Conservation (phyloP, 2,888 invertebrate genomes). For the Sussaba pulchella region DNA sequence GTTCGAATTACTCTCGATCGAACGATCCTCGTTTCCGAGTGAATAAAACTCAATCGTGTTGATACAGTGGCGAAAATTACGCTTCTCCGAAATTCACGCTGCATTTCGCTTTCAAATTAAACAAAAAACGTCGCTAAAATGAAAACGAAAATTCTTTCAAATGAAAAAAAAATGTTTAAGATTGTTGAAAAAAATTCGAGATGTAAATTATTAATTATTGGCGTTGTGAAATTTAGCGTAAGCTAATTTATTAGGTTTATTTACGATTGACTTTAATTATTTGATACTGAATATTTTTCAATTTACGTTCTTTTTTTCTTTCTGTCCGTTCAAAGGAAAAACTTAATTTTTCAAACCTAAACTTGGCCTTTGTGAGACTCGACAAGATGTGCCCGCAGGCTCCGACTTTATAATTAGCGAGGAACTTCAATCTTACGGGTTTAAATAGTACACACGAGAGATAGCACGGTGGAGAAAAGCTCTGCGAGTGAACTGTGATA, state of each 20-base stretch:
- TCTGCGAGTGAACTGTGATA: not conserved
- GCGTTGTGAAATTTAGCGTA: too few species aligned
- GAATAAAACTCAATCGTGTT: conserved; percentile 38
- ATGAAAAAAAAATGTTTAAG: too few species aligned
- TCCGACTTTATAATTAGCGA: conserved; percentile 49
- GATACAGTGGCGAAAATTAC: not conserved
- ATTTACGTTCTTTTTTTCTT: not conserved
- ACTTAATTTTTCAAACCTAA: not conserved
- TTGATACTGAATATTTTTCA: too few species aligned
- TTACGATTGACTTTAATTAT: too few species aligned
- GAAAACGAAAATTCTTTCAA: too few species aligned
- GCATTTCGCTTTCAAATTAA: too few species aligned
- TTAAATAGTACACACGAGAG: conserved; percentile 42
- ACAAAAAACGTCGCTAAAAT: too few species aligned
- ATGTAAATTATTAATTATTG: too few species aligned
- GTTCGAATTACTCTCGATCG: conserved; percentile 78
- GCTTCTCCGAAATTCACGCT: not conserved
- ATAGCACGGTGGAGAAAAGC: not conserved
- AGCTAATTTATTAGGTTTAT: too few species aligned
- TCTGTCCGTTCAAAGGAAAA: not conserved
- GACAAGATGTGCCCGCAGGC: conserved; percentile 17
- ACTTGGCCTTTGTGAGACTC: conserved; percentile 44
- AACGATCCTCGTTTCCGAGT: conserved; percentile 69
- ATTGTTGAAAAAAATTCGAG: too few species aligned
- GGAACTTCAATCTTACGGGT: conserved; percentile 47